These are phyloP conservation scores for Amphimedon queenslandica DNA, from an alignment of 37 sponge, comb jelly and placozoan genomes.

Conservation along the genomic window DNA sequence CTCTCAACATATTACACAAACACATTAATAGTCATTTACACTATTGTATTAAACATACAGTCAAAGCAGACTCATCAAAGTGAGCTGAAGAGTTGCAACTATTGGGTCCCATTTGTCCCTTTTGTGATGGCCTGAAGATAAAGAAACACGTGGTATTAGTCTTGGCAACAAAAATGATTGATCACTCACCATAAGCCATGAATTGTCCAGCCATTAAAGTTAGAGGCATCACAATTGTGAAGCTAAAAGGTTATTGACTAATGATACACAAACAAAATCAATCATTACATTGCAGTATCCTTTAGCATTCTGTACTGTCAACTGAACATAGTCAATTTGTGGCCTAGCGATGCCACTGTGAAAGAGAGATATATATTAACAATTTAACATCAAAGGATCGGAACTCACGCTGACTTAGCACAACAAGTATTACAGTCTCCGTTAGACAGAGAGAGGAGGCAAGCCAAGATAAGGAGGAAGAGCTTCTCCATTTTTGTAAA, in stretches of 20 bases:
- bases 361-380: background rate
- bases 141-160: background rate
- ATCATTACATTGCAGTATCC: background rate
- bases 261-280: background rate
- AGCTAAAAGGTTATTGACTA: background rate
- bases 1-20: no score
- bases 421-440: no score
- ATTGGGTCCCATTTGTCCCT: background rate
- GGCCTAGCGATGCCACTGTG: background rate
- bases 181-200: conserved; percentile 7
- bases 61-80: background rate
- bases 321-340: conserved; percentile 5
- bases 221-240: background rate
- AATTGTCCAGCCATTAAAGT: background rate
- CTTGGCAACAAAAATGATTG: background rate
- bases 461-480: no score
- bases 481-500: no score
- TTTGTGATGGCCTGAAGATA: background rate
- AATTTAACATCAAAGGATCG: background rate
- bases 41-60: background rate
- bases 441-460: no score
- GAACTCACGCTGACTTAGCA: no score
- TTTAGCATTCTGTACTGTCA: background rate
- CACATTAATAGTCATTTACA: no score
- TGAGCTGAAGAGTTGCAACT: background rate